Evolutionary conservation across 2,888 invertebrate species (phyloP), one percentile per base, ranked within the genome.

Genomic region (Acleris laterana): DNA sequence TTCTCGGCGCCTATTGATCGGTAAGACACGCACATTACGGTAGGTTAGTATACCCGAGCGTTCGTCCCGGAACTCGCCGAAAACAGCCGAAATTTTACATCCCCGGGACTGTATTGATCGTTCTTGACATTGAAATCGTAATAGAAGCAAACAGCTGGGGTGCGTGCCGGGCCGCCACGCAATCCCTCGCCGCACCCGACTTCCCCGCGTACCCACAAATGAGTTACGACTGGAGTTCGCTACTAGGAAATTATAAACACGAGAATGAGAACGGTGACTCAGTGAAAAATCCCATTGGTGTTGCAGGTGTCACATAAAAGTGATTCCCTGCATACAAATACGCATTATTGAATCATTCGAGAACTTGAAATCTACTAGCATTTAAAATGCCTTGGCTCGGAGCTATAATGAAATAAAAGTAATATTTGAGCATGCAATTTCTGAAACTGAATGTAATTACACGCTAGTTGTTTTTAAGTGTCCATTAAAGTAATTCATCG

Each of bases 51-150:
- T 85, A 88, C 83, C 69, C 74, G 71, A 46, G 53, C 82, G 85
- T 78, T 85, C 89, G 89, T 81, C 86, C 92, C 92, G 92, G 91
- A 90, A 89, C 83, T 70, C 78, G 78, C 85, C 93, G 93, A 90
- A 82, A 82, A 78, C 81, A 81, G 76, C 91, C 92, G 93, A 93
- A 89, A 89, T 89, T 88, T 89, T 88, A 90, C 90, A 87, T 87
- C 89, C 91, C 89, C 85, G 87, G 86, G 87, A 82, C 77, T 78
- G 79, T 93, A 93, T 93, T 90, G 93, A 93, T 93, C 93, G 91
- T 83, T 83, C 90, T 91, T 93, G 93, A 93, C 93, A 92, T 93
- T 93, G 93, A 91, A 93, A 90, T 88, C 80, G 88, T 84, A 86
- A 88, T 89, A 87, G 87, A 88, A 84, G 85, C 85, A 85, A 93